A percentile compares a stretch with the other conserved stretches of the same genome.
Conservation (phyloP, 37 sponge, comb jelly and placozoan species). For the Amphimedon queenslandica region DNA sequence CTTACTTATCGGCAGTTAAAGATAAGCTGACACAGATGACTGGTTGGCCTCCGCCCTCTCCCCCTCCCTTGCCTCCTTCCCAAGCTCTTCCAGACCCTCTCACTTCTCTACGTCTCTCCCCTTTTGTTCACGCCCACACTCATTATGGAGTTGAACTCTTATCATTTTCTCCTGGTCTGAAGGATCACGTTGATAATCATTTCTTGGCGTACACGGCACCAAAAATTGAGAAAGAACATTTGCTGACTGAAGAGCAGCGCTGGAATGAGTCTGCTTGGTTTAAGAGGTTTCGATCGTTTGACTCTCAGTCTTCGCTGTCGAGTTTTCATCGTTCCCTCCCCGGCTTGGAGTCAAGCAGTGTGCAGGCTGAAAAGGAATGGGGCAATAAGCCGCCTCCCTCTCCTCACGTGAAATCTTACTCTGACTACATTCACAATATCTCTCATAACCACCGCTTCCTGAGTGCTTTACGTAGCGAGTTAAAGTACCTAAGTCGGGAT, state of each 20-base stretch:
- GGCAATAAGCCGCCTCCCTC: background rate
- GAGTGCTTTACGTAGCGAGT: constrained; percentile 6
- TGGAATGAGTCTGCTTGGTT: constrained; percentile 48
- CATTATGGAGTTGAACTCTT: constrained; percentile 23
- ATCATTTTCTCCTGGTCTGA: constrained; percentile 12
- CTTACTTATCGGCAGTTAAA: constrained; percentile 28
- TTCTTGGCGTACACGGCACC: constrained; percentile 31
- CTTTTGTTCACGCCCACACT: constrained; percentile 1
- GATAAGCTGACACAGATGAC: constrained; percentile 21
- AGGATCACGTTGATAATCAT: background rate
- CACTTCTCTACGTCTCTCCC: background rate
- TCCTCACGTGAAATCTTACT: constrained; percentile 5
- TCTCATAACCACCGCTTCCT: constrained; percentile 57
- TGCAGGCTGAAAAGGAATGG: constrained; percentile 28
- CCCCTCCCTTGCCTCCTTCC: background rate
- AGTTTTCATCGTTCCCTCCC: constrained; percentile 40
- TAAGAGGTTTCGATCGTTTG: constrained; percentile 23
- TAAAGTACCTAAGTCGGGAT: constrained; percentile 20
- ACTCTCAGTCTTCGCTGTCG: background rate
- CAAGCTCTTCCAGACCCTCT: constrained; percentile 1
- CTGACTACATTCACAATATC: constrained; percentile 43
- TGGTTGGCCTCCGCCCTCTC: background rate
- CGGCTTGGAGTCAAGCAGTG: constrained; percentile 33
- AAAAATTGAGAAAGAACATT: constrained; percentile 11
- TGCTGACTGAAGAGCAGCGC: constrained; percentile 13